phyloP scores from a whole-genome alignment of 37 sponge, comb jelly and placozoan species.

The Chondrilla cf. caribensis region DNA sequence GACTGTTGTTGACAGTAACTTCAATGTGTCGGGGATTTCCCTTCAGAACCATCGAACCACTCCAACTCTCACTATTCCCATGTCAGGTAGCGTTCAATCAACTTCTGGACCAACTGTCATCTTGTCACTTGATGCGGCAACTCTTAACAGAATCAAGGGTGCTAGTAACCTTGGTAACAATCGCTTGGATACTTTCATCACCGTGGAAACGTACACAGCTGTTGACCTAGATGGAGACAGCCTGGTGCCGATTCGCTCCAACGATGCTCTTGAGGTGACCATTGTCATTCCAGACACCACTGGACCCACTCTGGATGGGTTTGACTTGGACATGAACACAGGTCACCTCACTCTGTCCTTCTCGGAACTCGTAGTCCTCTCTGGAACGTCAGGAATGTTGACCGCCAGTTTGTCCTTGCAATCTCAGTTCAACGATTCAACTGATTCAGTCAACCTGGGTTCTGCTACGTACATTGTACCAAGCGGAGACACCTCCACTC shows the following conservation, averaged over 20 bases:
- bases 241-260: slow-evolving; percentile 41
- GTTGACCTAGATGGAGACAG: slow-evolving; percentile 43
- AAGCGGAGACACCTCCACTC: slow-evolving; percentile 27
- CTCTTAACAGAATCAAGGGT: slow-evolving; percentile 69
- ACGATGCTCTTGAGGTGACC: slow-evolving; percentile 35
- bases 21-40: slow-evolving; percentile 48
- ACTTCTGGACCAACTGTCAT: slow-evolving; percentile 16
- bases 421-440: not conserved
- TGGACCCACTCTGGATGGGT: slow-evolving; percentile 52
- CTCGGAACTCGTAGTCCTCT: slow-evolving; percentile 64
- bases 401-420: slow-evolving; percentile 37
- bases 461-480: slow-evolving; percentile 24
- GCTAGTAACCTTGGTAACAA: slow-evolving; percentile 37
- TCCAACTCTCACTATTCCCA: slow-evolving; percentile 3
- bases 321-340: slow-evolving; percentile 73
- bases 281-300: slow-evolving; percentile 53
- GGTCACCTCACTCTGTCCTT: slow-evolving; percentile 64
- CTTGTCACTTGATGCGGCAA: slow-evolving; percentile 23
- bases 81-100: not conserved
- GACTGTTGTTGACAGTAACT: slow-evolving; percentile 28
- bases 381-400: slow-evolving; percentile 14
- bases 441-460: slow-evolving; percentile 22
- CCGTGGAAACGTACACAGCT: slow-evolving; percentile 36
- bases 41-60: slow-evolving; percentile 46
- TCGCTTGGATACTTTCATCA: slow-evolving; percentile 55